Evolutionary conservation across 2,113 vertebrate genomes (phyloP), one percentile per base, ranked within the genome.

Genomic region (Podocnemis expansa): DNA sequence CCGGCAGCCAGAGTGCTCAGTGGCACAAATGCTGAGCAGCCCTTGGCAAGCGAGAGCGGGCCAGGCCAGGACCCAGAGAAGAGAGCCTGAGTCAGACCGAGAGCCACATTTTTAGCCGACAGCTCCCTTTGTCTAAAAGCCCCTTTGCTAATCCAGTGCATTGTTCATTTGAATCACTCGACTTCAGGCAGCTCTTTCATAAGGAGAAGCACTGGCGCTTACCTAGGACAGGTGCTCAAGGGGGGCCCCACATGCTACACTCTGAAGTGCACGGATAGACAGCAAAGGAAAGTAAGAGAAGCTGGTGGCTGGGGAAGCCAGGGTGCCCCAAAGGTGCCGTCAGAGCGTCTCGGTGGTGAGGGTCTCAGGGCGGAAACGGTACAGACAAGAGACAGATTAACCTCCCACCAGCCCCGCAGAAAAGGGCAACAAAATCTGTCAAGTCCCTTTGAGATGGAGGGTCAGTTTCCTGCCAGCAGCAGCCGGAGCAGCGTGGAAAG

Each of bases 41-140:
- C 21, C 0, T 51, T 89, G 82, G 81, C 1, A 27, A 89, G 82
- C 0, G 2, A 70, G 56, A 55, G 51, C 34, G 31, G 25, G 34
- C 31, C 29, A 41, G 14, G 29, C 19, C 24, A 2, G 60, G 60
- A 84, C 29, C n/a, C 21, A 88, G 75, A 52, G 75, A 91, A 51
- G 79, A 11, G 56, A 1, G 58, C 76, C 81, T 96, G 95, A 94
- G 81, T 94, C 95, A 96, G 82, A 94, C 34, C 79, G 52, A 96
- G 83, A 96, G 54, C 94, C 76, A 85, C 43, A 29, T 1, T 92
- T 45, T 81, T 73, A 93, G 90, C 27, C 47, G 52, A 79, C 89
- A 90, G 41, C 9, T 24, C 60, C n/a, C 17, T 45, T 1, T 2
- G 49, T 14, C 7, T 55, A 89, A 49, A 80, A 91, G 47, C 78